These are phyloP conservation scores for Microplitis demolitor DNA, from an alignment of 1,140 invertebrate species.

Conservation along the genomic window DNA sequence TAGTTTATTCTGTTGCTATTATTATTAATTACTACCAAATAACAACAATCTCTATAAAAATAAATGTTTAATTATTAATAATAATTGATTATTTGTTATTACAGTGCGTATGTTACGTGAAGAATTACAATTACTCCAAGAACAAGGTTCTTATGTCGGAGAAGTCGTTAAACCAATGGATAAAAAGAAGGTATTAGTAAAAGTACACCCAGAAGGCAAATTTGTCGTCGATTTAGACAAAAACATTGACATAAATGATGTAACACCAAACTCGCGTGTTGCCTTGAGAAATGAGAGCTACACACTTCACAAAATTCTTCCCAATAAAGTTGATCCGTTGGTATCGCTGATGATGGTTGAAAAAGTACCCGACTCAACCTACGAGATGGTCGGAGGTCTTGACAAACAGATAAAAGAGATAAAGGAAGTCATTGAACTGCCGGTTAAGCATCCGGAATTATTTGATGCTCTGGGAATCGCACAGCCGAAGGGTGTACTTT, in stretches of 20 bases:
- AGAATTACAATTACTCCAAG: slow-evolving; percentile 96
- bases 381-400: slow-evolving; percentile 99
- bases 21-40: too few relatives aligned
- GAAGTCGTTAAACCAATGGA: slow-evolving; percentile 99
- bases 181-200: slow-evolving; percentile 99
- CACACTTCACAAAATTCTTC: slow-evolving; percentile 97
- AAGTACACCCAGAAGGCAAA: slow-evolving; percentile 99
- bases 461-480: slow-evolving; percentile 99
- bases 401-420: slow-evolving; percentile 99
- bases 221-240: slow-evolving; percentile 99
- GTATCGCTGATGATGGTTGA: slow-evolving; percentile 99
- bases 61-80: neutral
- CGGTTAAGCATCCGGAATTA: slow-evolving; percentile 98
- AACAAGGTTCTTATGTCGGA: slow-evolving; percentile 99
- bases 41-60: too few relatives aligned
- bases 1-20: too few relatives aligned
- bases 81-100: slow-evolving; percentile 35
- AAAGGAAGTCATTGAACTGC: slow-evolving; percentile 99
- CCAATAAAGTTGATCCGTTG: slow-evolving; percentile 99
- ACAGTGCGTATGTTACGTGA: slow-evolving; percentile 96
- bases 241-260: slow-evolving; percentile 98
- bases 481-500: slow-evolving; percentile 97
- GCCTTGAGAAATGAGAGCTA: slow-evolving; percentile 99
- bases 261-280: slow-evolving; percentile 97
- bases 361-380: slow-evolving; percentile 99